Evolutionary conservation across 2,888 invertebrate genomes (phyloP).

Genomic region (Nezara viridula): DNA sequence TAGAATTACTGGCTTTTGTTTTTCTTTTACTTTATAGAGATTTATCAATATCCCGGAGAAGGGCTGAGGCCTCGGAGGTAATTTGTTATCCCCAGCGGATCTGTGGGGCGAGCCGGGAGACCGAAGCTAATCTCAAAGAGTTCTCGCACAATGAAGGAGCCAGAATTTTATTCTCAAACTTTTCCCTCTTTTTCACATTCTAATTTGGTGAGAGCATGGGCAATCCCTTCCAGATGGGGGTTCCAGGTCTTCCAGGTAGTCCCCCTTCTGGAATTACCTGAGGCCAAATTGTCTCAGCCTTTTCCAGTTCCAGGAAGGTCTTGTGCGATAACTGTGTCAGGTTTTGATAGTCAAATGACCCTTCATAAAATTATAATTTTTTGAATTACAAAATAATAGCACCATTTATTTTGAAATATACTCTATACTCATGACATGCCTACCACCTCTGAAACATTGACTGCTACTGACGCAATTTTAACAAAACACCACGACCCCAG

Average conservation of each 20-base stretch:
- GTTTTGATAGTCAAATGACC: background rate
- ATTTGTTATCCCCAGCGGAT: background rate
- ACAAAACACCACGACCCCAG: too few species aligned
- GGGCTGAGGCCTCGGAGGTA: background rate
- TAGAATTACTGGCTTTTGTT: background rate
- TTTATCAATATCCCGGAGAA: background rate
- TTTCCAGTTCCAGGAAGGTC: background rate
- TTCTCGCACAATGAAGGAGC: background rate
- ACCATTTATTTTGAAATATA: too few species aligned
- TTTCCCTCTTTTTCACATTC: conserved; percentile 28
- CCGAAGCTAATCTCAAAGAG: conserved; percentile 6
- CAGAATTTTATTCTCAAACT: conserved; percentile 19
- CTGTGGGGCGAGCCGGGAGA: too few species aligned
- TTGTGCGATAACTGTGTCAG: background rate
- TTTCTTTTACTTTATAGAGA: background rate
- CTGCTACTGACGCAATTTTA: too few species aligned
- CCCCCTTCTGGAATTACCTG: background rate
- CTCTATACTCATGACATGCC: too few species aligned
- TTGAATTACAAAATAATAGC: too few species aligned
- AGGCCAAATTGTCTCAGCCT: background rate
- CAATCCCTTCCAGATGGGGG: background rate
- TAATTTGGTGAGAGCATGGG: conserved; percentile 23
- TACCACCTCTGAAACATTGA: too few species aligned
- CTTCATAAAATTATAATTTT: too few species aligned
- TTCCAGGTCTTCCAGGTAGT: conserved; percentile 19